Percentiles rank a stretch among this genome's conserved stretches.
Evolutionary conservation across 2,113 vertebrate genomes (phyloP).

Genomic region (Mellivora capensis): DNA sequence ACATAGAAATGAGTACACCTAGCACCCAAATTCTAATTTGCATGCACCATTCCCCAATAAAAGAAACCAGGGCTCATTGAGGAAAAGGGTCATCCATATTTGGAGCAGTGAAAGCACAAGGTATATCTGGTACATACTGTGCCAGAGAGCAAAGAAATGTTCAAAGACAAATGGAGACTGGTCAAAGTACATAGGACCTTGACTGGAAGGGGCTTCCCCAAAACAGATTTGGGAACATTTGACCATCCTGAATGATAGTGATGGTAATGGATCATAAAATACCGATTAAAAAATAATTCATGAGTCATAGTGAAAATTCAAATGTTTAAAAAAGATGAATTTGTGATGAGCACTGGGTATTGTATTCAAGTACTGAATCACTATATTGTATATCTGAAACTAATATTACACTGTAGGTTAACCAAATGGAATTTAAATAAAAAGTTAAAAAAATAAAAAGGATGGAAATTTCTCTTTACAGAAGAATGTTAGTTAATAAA

Average conservation of each 20-base stretch:
- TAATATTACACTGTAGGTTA: neutral
- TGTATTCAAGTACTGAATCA: neutral
- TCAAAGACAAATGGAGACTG: neutral
- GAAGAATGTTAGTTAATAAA: neutral
- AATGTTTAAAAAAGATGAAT: neutral
- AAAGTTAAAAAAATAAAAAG: neutral
- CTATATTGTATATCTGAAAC: neutral
- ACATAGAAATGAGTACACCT: neutral
- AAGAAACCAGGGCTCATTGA: neutral
- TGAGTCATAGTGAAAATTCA: neutral
- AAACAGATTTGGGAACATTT: neutral
- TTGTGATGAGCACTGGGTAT: neutral
- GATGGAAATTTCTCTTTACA: neutral
- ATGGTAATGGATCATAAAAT: neutral
- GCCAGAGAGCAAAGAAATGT: neutral
- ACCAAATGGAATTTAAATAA: neutral
- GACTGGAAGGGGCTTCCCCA: neutral
- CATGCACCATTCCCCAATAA: neutral
- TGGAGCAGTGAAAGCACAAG: neutral
- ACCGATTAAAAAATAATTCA: neutral
- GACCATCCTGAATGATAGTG: neutral
- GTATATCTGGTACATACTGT: neutral
- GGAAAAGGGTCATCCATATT: neutral
- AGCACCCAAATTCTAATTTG: neutral
- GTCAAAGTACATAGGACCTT: neutral